phyloP scores from a whole-genome alignment of 2,797 vertebrate species.

The Sebastolobus alascanus region DNA sequence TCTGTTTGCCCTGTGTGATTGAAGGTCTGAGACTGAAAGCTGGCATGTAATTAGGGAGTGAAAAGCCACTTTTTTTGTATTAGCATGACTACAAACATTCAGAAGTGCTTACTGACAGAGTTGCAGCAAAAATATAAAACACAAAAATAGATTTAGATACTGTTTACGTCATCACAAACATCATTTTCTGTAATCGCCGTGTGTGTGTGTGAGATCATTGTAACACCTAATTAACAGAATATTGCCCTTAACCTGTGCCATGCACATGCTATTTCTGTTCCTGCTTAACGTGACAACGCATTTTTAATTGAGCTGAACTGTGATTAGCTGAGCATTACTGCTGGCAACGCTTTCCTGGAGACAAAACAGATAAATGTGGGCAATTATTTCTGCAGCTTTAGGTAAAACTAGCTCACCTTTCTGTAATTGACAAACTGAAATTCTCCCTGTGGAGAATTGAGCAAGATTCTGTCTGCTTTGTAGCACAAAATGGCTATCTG shows the following conservation, averaged over 20 bases:
- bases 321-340: constrained; percentile 41
- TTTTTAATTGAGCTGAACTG: constrained; percentile 37
- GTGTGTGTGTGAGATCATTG: not conserved
- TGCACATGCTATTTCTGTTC: not conserved
- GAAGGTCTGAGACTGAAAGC: constrained; percentile 1
- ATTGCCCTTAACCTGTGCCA: not conserved
- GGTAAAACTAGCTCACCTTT: constrained; percentile 36
- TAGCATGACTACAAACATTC: not conserved
- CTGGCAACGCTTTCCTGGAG: constrained; percentile 32
- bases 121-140: not conserved
- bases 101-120: not conserved
- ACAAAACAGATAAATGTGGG: constrained; percentile 51
- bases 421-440: constrained; percentile 27
- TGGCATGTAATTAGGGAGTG: not conserved
- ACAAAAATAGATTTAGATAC: not conserved
- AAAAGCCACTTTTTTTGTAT: not conserved
- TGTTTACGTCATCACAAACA: not conserved
- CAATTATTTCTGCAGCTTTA: constrained; percentile 50
- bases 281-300: constrained; percentile 15
- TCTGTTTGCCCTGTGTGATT: not conserved
- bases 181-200: not conserved
- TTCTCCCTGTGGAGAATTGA: constrained; percentile 26
- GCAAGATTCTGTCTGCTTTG: constrained; percentile 7
- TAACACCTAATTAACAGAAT: not conserved
- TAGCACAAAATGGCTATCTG: constrained; percentile 9